Base-by-base conservation (phyloP, 2,888 invertebrate species). In the Pterobdella sp. region DNA sequence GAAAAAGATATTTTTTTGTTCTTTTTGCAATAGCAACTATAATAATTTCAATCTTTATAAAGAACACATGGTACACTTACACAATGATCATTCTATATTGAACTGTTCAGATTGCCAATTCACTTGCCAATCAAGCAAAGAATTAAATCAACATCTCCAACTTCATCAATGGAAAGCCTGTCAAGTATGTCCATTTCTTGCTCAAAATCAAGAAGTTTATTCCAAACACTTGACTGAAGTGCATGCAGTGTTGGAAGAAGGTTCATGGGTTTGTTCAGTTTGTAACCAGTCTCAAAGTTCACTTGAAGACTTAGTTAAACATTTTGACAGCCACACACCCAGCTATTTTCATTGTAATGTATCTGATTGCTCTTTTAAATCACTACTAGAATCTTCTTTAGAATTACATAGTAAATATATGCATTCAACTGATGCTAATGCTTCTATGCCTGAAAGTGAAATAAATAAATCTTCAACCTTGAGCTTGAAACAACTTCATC, bases 41-140 rank as follows among this genome's bases (percentile, higher is more conserved):
- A 36, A 60, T 18, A 66, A 72, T 42, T 68, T 72, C 26, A 63
- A 42, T 1, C 22, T 63, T 37, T 72, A 75, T 31, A 70, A 73
- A 64, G 71, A 73, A 56, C 76, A 76, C 72, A 56, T 74, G 36
- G 66, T 29, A 31, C 64, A 63, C 18, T 63, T 68, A 18, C 76
- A 76, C 64, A 65, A 52, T 32, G 72, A 70, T 31, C 32, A 65
- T 3, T 63, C 76, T 34, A 69, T 71, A 37, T 64, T 36, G 26
- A 22, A 56, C 4, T 76, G 76, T 66, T 60, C 67, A 10, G 34
- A 68, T 36, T 76, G 76, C 52, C 52, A 63, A 7, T 76, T 75
- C 69, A 72, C 66, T 34, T 52, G 68, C 18, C 60, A 68, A 34
- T 36, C 42, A 34, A 36, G 18, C 29, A 35, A 67, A 10, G 74